Conservation (phyloP, 2,797 vertebrate genomes). For the Hyperoplus immaculatus region DNA sequence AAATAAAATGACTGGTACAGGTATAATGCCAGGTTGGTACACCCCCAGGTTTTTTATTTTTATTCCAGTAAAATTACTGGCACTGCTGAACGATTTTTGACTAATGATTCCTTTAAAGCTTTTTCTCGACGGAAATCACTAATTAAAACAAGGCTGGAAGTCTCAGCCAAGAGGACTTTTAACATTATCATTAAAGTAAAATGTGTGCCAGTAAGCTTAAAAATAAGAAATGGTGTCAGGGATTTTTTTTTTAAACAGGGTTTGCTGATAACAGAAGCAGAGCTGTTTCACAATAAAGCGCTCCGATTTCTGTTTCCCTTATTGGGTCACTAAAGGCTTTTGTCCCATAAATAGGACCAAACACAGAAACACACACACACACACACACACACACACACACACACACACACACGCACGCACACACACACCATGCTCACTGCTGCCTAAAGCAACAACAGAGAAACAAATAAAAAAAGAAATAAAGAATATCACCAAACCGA, state of each 20-base stretch:
- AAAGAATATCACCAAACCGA: conserved; percentile 47
- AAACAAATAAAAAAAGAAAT: conserved; percentile 32
- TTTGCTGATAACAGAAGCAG: conserved; percentile 55
- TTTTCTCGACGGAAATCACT: conserved; percentile 66
- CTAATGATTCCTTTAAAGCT: conserved; percentile 69
- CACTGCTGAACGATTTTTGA: conserved; percentile 60
- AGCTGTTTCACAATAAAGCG: conserved; percentile 59
- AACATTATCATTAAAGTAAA: too few species aligned
- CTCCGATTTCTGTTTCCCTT: conserved; percentile 64
- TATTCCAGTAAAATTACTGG: conserved; percentile 62
- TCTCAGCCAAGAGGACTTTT: background rate
- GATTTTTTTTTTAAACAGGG: conserved; percentile 16
- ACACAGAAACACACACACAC: background rate
- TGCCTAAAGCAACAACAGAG: conserved; percentile 51
- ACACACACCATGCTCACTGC: conserved; percentile 29
- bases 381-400: conserved; percentile 33
- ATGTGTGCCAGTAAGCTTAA: background rate
- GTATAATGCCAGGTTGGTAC: conserved; percentile 66
- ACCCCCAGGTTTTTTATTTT: conserved; percentile 56
- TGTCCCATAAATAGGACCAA: conserved; percentile 71
- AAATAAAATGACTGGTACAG: conserved; percentile 60
- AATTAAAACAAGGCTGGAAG: conserved; percentile 65
- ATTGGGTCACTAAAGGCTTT: conserved; percentile 79
- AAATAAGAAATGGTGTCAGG: conserved; percentile 18
- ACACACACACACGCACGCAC: conserved; percentile 24